These are phyloP conservation scores for Dorcus hopei DNA, from an alignment of 2,888 invertebrate species.

Conservation along the genomic window DNA sequence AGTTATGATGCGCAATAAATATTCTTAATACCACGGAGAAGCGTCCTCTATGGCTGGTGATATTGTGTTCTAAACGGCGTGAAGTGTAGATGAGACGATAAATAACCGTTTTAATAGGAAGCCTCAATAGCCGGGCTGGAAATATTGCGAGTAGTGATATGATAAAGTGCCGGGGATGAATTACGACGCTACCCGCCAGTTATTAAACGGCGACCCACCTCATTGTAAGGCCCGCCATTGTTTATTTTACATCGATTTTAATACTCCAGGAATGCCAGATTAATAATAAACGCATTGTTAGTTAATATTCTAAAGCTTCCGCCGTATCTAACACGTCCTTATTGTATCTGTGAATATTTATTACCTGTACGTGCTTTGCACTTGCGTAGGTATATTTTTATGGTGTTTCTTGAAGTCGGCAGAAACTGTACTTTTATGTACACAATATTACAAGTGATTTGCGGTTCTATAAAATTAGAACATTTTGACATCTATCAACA, in stretches of 20 bases:
- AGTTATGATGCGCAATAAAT: background rate
- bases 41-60: conserved; percentile 3
- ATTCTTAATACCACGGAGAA: background rate
- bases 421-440: too few species aligned
- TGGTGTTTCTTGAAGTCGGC: too few species aligned
- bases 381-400: too few species aligned
- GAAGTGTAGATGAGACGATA: conserved; percentile 20
- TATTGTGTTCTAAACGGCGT: conserved; percentile 8
- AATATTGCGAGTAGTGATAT: conserved; percentile 13
- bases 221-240: conserved; percentile 1
- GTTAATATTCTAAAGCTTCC: background rate
- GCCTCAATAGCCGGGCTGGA: conserved; percentile 25
- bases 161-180: conserved; percentile 19
- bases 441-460: too few species aligned
- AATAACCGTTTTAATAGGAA: conserved; percentile 19
- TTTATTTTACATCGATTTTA: background rate
- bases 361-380: too few species aligned
- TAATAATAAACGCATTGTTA: background rate
- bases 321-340: too few species aligned
- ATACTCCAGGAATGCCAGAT: background rate
- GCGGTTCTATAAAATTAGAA: too few species aligned
- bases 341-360: too few species aligned
- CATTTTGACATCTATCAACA: too few species aligned
- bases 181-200: conserved; percentile 16
- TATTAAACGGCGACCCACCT: conserved; percentile 13